These are phyloP conservation scores for Peribatodes rhomboidaria DNA, from an alignment of 2,888 invertebrate genomes.

Conservation along the genomic window DNA sequence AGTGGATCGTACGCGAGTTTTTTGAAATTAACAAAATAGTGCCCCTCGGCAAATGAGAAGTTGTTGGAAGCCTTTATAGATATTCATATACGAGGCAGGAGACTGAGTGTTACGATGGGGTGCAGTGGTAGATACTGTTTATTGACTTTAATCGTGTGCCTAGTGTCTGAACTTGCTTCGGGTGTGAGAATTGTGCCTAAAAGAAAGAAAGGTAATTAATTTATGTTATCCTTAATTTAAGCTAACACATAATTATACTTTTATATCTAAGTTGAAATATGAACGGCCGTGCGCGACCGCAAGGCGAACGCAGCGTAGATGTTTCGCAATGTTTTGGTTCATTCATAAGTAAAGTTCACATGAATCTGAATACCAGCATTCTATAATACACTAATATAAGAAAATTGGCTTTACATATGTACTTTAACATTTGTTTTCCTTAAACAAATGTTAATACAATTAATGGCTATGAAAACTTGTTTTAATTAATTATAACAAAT, in stretches of 20 bases:
- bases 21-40: slow-evolving; percentile 61
- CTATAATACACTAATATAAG: slow-evolving; percentile 20
- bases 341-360: slow-evolving; percentile 45
- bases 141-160: slow-evolving; percentile 82
- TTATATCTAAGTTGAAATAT: slow-evolving; percentile 26
- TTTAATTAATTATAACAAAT: background rate
- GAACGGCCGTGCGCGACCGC: slow-evolving; percentile 42
- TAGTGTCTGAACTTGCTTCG: slow-evolving; percentile 81
- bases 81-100: slow-evolving; percentile 57
- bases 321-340: slow-evolving; percentile 52
- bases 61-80: slow-evolving; percentile 65
- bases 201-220: slow-evolving; percentile 84
- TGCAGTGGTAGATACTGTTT: slow-evolving; percentile 84
- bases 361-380: slow-evolving; percentile 35
- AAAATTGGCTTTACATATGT: slow-evolving; percentile 16
- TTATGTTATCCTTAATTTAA: slow-evolving; percentile 16
- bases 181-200: slow-evolving; percentile 86
- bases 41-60: slow-evolving; percentile 70
- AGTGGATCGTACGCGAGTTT: slow-evolving; percentile 58
- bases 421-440: background rate
- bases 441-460: background rate
- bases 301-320: slow-evolving; percentile 37
- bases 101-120: slow-evolving; percentile 72
- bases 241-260: background rate
- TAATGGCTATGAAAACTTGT: background rate